phyloP scores from a whole-genome alignment of 1,140 invertebrate genomes.

The Dinoponera quadriceps region DNA sequence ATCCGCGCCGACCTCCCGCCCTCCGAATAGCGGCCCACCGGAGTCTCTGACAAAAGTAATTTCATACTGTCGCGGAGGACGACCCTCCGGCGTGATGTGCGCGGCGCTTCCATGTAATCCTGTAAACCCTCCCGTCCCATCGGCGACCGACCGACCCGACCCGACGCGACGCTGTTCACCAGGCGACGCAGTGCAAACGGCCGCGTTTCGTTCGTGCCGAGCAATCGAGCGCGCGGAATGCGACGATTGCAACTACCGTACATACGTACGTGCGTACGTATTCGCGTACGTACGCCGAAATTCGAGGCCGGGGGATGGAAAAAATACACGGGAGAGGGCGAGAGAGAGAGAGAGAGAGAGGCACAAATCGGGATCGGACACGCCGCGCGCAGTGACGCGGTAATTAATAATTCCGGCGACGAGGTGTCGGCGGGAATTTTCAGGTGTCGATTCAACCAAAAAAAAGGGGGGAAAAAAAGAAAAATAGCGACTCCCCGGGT shows the following conservation, averaged over 20 bases:
- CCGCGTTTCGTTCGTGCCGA: constrained; percentile 67
- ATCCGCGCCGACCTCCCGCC: constrained; percentile 27
- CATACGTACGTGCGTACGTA: constrained; percentile 44
- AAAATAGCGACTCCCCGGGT: constrained; percentile 47
- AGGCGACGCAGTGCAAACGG: constrained; percentile 62
- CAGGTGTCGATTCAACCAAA: constrained; percentile 52
- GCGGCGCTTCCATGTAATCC: constrained; percentile 68
- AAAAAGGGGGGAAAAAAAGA: not conserved
- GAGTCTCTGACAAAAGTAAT: constrained; percentile 62
- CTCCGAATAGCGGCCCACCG: not conserved
- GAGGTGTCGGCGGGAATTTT: constrained; percentile 61
- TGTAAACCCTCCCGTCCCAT: constrained; percentile 56
- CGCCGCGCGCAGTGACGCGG: constrained; percentile 59
- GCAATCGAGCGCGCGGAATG: constrained; percentile 72
- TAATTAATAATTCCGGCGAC: constrained; percentile 76
- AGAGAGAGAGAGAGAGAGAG: constrained; percentile 11
- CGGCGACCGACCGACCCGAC: constrained; percentile 16
- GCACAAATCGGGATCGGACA: constrained; percentile 20
- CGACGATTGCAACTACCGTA: constrained; percentile 57
- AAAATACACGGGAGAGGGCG: constrained; percentile 43
- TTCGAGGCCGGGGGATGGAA: constrained; percentile 30
- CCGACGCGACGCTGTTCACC: constrained; percentile 55
- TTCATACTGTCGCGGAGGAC: constrained; percentile 47
- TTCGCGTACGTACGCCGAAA: constrained; percentile 44
- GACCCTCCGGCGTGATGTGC: constrained; percentile 25